Conservation (phyloP, 2,113 vertebrate genomes). For the Chamaea fasciata region DNA sequence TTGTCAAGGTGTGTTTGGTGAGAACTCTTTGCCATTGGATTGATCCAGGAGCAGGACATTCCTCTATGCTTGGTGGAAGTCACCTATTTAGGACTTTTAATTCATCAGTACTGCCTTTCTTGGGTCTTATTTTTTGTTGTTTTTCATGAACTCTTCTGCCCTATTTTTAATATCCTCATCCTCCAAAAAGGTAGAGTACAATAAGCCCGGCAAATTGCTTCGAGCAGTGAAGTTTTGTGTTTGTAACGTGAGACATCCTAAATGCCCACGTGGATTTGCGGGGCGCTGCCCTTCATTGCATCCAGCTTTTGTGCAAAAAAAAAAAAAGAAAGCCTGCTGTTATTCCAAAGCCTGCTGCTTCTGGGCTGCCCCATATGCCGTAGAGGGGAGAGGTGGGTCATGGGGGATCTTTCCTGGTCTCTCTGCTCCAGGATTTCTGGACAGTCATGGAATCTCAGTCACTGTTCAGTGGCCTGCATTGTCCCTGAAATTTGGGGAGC, state of each 20-base stretch:
- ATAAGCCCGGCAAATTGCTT: not conserved
- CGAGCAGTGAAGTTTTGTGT: not conserved
- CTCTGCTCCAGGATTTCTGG: not conserved
- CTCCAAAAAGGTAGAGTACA: not conserved
- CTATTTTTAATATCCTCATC: not conserved
- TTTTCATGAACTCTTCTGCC: not conserved
- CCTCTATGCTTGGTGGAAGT: not conserved
- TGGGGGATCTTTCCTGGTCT: not conserved
- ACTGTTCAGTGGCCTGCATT: accelerated
- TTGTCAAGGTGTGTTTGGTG: not conserved
- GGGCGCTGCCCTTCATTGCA: not conserved
- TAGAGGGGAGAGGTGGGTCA: not conserved
- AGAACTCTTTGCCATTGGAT: not conserved
- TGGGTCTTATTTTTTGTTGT: no score
- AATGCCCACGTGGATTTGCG: not conserved
- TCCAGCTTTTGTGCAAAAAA: not conserved
- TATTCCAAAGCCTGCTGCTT: not conserved
- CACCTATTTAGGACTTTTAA: not conserved
- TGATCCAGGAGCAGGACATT: not conserved
- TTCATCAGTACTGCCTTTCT: not conserved
- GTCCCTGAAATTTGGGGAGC: not conserved
- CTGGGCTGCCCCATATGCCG: accelerated
- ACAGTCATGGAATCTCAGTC: accelerated
- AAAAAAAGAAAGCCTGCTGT: no score
- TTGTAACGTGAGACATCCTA: accelerated